Conservation (phyloP, 2,797 vertebrate species). For the Glyptemys insculpta region DNA sequence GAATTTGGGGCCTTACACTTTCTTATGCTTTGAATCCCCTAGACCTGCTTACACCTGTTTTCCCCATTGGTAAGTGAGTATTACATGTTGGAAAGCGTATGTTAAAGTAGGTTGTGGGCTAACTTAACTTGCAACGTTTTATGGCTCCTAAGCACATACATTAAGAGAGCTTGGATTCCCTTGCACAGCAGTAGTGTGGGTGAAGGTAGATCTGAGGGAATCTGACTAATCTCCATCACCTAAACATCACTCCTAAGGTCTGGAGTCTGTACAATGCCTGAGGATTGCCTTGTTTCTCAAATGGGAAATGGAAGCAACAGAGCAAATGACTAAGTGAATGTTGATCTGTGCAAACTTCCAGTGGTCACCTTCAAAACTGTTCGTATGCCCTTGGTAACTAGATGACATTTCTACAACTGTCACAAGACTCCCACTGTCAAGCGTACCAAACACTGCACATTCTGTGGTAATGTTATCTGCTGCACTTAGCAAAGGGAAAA, state of each 20-base stretch:
- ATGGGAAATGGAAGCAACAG: neutral
- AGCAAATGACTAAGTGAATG: neutral
- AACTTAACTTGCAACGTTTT: neutral
- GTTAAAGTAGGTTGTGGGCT: neutral
- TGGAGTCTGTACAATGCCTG: neutral
- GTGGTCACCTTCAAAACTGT: neutral
- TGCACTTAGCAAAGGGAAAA: neutral
- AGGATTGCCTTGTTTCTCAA: neutral
- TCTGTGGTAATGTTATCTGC: neutral
- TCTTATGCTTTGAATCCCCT: neutral
- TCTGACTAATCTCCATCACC: fast-evolving
- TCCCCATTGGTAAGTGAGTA: neutral
- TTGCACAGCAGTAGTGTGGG: neutral
- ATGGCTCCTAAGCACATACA: neutral
- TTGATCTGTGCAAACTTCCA: neutral
- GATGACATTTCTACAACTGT: neutral
- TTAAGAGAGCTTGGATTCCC: fast-evolving
- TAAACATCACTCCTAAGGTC: neutral
- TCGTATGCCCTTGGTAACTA: neutral
- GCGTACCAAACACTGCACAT: neutral
- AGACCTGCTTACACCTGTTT: neutral
- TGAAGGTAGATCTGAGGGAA: neutral
- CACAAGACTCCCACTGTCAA: neutral
- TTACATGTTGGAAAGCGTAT: neutral
- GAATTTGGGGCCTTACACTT: neutral